Percentiles rank a stretch among this genome's conserved stretches.
Evolutionary conservation across 2,888 invertebrate species (phyloP).

Genomic region (Leptopilina syphax): DNA sequence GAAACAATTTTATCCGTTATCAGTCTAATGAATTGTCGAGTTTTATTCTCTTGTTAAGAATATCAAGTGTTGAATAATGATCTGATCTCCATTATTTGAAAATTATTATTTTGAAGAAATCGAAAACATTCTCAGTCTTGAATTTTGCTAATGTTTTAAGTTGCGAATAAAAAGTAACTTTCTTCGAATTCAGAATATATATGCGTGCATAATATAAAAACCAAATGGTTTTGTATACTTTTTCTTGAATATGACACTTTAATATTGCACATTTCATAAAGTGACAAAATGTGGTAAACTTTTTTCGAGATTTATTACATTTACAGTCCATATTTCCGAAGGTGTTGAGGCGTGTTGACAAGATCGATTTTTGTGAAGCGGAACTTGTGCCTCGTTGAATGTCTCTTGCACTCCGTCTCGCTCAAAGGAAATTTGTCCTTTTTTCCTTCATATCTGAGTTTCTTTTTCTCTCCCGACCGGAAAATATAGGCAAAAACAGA

Average conservation of each 20-base stretch:
- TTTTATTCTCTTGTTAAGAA: background rate
- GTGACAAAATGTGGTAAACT: background rate
- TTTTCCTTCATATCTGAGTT: conserved; percentile 4
- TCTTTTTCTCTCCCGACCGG: background rate
- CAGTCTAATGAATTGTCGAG: background rate
- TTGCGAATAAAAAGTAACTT: background rate
- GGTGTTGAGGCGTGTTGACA: conserved; percentile 38
- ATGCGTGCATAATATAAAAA: no score
- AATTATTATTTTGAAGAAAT: no score
- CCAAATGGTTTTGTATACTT: no score
- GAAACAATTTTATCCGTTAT: background rate
- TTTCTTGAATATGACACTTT: no score
- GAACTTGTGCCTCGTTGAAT: conserved; percentile 34
- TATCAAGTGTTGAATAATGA: background rate
- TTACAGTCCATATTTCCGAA: conserved; percentile 30
- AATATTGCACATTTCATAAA: background rate
- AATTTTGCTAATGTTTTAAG: background rate
- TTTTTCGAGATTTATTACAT: conserved; percentile 11
- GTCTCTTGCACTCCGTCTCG: conserved; percentile 30
- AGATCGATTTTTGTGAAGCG: conserved; percentile 36
- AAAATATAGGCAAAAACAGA: background rate
- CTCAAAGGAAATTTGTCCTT: conserved; percentile 30
- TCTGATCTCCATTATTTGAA: no score
- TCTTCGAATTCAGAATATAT: background rate
- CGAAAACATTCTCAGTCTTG: no score